A percentile compares a stretch with the other conserved stretches of the same genome.
Conservation (phyloP, 2,113 vertebrate species). For the Malaclemys terrapin region DNA sequence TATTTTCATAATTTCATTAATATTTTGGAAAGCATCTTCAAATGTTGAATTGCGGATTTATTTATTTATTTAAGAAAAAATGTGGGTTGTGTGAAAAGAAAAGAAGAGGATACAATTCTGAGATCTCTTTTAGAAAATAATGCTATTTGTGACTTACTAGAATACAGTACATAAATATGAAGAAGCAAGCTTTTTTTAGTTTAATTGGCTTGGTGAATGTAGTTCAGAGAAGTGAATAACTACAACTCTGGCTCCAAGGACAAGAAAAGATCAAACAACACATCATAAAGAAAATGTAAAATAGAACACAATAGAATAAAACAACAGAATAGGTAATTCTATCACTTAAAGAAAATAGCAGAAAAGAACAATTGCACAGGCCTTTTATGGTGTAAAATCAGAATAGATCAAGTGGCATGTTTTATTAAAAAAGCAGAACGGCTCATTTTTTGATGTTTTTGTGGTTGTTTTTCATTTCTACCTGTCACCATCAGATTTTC, state of each 20-base stretch:
- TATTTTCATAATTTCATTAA: constrained; percentile 13
- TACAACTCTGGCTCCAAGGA: constrained; percentile 33
- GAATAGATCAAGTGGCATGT: constrained; percentile 29
- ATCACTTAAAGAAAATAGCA: constrained; percentile 11
- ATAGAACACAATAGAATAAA: constrained; percentile 1
- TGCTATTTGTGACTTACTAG: constrained; percentile 22
- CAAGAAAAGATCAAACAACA: constrained; percentile 59
- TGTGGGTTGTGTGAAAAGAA: neutral
- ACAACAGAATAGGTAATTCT: constrained; percentile 37
- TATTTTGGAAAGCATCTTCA: neutral
- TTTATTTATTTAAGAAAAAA: neutral
- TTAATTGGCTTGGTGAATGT: constrained; percentile 56
- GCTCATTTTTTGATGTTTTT: neutral
- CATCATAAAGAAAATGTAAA: constrained; percentile 20
- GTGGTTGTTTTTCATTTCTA: neutral
- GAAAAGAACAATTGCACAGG: neutral
- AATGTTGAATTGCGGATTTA: neutral
- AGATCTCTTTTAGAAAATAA: constrained; percentile 28
- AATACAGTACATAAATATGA: constrained; percentile 32
- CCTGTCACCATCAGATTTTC: neutral
- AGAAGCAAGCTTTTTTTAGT: constrained; percentile 32
- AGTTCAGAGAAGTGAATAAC: constrained; percentile 36
- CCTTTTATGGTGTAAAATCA: constrained; percentile 2
- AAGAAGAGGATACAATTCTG: constrained; percentile 1
- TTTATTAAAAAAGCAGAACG: constrained; percentile 9